Conservation (phyloP, 1,140 invertebrate genomes). For the Heliconius congener region DNA sequence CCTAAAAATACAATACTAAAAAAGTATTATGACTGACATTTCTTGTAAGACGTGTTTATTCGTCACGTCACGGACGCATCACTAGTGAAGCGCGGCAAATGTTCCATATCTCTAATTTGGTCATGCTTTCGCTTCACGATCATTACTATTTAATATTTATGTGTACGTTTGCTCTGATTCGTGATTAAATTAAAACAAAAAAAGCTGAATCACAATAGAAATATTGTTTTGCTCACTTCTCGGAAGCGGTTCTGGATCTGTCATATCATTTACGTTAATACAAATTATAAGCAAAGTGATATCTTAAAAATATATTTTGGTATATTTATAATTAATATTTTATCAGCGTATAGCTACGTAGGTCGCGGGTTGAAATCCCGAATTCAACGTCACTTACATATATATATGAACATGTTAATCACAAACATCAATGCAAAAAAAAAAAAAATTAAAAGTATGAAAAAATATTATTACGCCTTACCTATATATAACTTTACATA, state of each 20-base stretch:
- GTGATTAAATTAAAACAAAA: constrained; percentile 38
- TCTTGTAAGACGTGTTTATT: not conserved
- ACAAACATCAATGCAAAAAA: too few relatives aligned
- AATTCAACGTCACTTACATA: too few relatives aligned
- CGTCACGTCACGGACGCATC: constrained; percentile 43
- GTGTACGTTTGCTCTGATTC: constrained; percentile 42
- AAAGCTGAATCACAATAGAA: constrained; percentile 23
- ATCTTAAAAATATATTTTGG: too few relatives aligned
- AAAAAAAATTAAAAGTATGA: too few relatives aligned
- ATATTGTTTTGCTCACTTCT: not conserved
- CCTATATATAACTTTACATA: too few relatives aligned
- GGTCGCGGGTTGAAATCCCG: too few relatives aligned
- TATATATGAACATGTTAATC: too few relatives aligned
- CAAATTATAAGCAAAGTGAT: not conserved
- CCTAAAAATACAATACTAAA: not conserved
- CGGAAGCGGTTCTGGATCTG: not conserved
- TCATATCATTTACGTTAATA: not conserved
- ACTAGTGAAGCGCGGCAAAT: constrained; percentile 56
- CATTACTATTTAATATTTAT: constrained; percentile 38
- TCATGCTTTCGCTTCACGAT: constrained; percentile 64
- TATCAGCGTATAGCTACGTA: too few relatives aligned
- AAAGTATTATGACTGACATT: not conserved
- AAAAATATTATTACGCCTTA: too few relatives aligned
- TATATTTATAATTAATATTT: too few relatives aligned
- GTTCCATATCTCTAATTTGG: constrained; percentile 48